Evolutionary conservation across 1,140 invertebrate genomes (phyloP).

Genomic region (Wiebesia pumilae): DNA sequence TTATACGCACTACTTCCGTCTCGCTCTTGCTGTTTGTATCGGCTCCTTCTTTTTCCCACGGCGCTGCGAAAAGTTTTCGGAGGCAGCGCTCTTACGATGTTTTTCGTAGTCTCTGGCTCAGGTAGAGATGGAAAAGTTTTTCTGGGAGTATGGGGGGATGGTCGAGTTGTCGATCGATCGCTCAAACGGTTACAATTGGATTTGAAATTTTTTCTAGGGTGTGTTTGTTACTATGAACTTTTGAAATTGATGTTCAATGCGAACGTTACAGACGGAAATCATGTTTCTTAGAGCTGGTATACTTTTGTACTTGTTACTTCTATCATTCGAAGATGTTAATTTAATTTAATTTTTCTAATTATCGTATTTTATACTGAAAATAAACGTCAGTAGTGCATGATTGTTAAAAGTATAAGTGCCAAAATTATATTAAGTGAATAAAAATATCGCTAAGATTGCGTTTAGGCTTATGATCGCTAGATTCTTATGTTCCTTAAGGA

Average conservation of each 20-base stretch:
- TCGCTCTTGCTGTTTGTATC: neutral
- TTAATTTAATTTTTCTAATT: neutral
- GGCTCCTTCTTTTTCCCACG: constrained; percentile 39
- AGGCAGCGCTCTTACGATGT: neutral
- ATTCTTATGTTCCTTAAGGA: no score
- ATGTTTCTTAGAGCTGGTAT: neutral
- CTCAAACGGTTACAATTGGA: constrained; percentile 26
- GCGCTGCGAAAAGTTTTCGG: constrained; percentile 42
- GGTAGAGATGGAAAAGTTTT: constrained; percentile 34
- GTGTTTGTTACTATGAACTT: constrained; percentile 16
- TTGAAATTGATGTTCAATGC: constrained; percentile 5
- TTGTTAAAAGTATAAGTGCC: neutral
- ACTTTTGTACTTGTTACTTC: neutral
- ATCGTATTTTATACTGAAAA: neutral
- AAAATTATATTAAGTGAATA: no score
- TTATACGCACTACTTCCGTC: constrained; percentile 2
- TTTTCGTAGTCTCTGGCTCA: constrained; percentile 17
- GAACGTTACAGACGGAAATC: neutral
- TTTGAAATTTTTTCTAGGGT: neutral
- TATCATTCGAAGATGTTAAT: neutral
- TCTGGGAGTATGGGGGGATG: neutral
- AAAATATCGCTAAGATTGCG: no score
- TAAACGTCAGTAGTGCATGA: neutral
- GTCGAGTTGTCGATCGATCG: constrained; percentile 32
- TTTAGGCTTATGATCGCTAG: no score